Conservation (phyloP, 1,140 invertebrate species). For the Diachasma alloeum region DNA sequence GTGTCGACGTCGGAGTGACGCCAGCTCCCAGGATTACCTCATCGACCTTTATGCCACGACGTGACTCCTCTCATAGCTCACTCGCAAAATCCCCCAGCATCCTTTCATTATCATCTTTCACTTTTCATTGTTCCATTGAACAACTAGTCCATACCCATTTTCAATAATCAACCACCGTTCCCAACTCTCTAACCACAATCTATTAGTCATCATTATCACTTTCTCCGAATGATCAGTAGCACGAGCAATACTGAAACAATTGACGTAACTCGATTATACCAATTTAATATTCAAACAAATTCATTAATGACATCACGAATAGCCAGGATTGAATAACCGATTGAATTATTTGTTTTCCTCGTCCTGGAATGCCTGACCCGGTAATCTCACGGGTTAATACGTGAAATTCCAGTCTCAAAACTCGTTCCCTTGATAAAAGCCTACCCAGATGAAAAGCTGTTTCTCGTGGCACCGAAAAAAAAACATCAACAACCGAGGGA, state of each 20-base stretch:
- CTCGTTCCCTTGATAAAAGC: neutral
- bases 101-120: neutral
- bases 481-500: neutral
- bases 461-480: neutral
- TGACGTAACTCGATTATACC: neutral
- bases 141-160: neutral
- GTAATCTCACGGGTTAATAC: neutral
- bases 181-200: neutral
- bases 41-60: constrained; percentile 33
- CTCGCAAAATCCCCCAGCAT: neutral
- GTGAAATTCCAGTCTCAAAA: neutral
- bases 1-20: constrained; percentile 33
- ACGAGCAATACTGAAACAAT: neutral
- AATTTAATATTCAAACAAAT: neutral
- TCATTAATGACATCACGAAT: neutral
- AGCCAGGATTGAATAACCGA: neutral
- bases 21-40: constrained; percentile 38
- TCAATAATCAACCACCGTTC: neutral
- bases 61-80: constrained; percentile 21
- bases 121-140: constrained; percentile 1
- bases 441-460: neutral
- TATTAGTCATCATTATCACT: neutral
- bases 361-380: neutral
- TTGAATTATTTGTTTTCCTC: neutral
- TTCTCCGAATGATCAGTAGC: neutral